Evolutionary conservation across 2,797 vertebrate genomes (phyloP).

Genomic region (Adelosebastes latens): DNA sequence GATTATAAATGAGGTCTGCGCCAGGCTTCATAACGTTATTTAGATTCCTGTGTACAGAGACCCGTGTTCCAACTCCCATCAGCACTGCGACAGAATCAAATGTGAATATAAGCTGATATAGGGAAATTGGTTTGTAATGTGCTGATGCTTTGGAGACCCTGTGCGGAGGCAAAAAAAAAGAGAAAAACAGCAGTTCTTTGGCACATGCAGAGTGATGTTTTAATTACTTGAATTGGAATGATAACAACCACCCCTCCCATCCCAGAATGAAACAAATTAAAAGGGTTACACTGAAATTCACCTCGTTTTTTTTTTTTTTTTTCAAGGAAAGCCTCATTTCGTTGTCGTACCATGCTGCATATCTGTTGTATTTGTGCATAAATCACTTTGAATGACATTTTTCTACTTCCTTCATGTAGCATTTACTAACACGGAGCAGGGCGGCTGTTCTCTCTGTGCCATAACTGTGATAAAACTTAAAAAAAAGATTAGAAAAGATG

Average conservation of each 20-base stretch:
- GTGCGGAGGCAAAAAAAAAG: slow-evolving; percentile 62
- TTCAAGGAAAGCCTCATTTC: slow-evolving; percentile 28
- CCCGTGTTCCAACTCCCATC: slow-evolving; percentile 93
- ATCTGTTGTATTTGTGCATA: slow-evolving; percentile 28
- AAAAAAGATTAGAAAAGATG: slow-evolving; percentile 42
- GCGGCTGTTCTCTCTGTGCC: slow-evolving; percentile 19
- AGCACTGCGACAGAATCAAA: slow-evolving; percentile 96
- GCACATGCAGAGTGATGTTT: slow-evolving; percentile 82
- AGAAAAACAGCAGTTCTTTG: slow-evolving; percentile 77
- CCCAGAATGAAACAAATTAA: slow-evolving; percentile 77
- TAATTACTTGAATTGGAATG: slow-evolving; percentile 84
- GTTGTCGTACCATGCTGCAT: slow-evolving; percentile 26
- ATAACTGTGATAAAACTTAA: slow-evolving; percentile 42
- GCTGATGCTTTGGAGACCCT: slow-evolving; percentile 92
- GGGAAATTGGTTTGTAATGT: slow-evolving; percentile 98
- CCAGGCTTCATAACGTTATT: slow-evolving; percentile 95
- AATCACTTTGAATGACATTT: slow-evolving; percentile 37
- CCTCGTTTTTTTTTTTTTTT: slow-evolving; percentile 14
- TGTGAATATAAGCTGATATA: slow-evolving; percentile 98
- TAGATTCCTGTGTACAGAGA: slow-evolving; percentile 96
- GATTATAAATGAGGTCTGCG: slow-evolving; percentile 99
- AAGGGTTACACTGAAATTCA: slow-evolving; percentile 65
- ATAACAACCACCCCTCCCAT: slow-evolving; percentile 72
- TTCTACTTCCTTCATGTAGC: slow-evolving; percentile 29
- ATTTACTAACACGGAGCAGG: slow-evolving; percentile 42